Evolutionary conservation across 2,113 vertebrate genomes (phyloP), one percentile per base, ranked within the genome.

Genomic region (Loxodonta africana): DNA sequence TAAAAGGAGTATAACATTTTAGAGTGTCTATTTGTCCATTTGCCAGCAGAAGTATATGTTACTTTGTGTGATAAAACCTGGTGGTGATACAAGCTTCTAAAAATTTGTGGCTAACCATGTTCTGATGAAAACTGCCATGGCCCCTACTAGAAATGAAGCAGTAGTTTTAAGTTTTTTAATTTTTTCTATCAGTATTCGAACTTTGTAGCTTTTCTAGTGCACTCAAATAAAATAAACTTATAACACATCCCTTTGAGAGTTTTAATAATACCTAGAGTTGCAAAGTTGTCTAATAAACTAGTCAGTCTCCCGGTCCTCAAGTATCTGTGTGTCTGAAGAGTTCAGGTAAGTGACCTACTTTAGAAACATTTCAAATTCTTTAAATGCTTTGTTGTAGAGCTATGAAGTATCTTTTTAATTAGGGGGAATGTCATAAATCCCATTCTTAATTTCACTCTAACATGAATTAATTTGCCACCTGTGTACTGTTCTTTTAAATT

Each of bases 401-500:
- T 93, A 48, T 76, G 6, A 81, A 57, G 11, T 92, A 63, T 48
- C 80, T 73, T 93, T 94, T 12, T 26, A 94, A 86, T 91, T 62
- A 60, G 76, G 18, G 20, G 93, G 74, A 93, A 86, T 65, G 14
- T 86, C 46, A 26, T 86, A 33, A 84, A 44, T 92, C 12, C 69
- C 44, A 83, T 84, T 92, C 51, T n/a, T 84, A 82, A 77, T 88
- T 69, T 96, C 60, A 86, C 46, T 93, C 18, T 74, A 82, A 84
- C 71, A 57, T 28, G 71, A 80, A 67, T 91, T 80, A 83, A 60
- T 88, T 94, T 57, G 90, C 41, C 2, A 23, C 51, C 1, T 89
- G 30, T 88, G 25, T 65, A 84, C 1, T 88, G 44, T 82, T 91
- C 23, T 67, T 95, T 87, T 90, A 94, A 83, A 41, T 94, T 95